Percentiles rank a stretch among this genome's conserved stretches.
Evolutionary conservation across 2,797 vertebrate genomes (phyloP).

Genomic region (Sebastes itinus): DNA sequence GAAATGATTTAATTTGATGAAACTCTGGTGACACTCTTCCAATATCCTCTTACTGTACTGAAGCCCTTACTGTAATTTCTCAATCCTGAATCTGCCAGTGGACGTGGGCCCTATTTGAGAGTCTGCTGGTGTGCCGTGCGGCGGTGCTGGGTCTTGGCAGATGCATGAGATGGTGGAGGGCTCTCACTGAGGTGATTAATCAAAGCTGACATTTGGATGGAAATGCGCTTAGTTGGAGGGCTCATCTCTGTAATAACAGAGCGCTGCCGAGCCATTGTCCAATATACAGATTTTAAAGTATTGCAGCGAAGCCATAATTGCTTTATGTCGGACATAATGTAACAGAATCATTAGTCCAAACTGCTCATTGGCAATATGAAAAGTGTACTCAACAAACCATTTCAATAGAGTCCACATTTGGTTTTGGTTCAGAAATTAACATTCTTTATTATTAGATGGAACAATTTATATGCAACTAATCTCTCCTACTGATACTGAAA

Average conservation of each 20-base stretch:
- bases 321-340: constrained; percentile 23
- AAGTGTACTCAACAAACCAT: constrained; percentile 3
- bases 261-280: constrained; percentile 56
- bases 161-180: constrained; percentile 59
- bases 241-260: constrained; percentile 64
- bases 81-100: background rate
- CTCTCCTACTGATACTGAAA: background rate
- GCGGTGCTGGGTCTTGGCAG: constrained; percentile 63
- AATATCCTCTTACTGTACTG: constrained; percentile 52
- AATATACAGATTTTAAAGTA: constrained; percentile 40
- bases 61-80: constrained; percentile 41
- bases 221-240: constrained; percentile 68
- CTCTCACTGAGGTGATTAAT: constrained; percentile 77
- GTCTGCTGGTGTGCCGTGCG: constrained; percentile 44
- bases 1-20: constrained; percentile 56
- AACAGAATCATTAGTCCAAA: constrained; percentile 35
- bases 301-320: constrained; percentile 19
- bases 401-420: constrained; percentile 4
- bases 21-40: constrained; percentile 52
- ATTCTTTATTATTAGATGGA: background rate
- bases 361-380: constrained; percentile 16
- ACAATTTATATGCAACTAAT: background rate
- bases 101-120: constrained; percentile 32
- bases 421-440: background rate
- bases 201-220: constrained; percentile 76